Evolutionary conservation across 2,888 invertebrate genomes (phyloP).

Genomic region (Ophion ellenae): DNA sequence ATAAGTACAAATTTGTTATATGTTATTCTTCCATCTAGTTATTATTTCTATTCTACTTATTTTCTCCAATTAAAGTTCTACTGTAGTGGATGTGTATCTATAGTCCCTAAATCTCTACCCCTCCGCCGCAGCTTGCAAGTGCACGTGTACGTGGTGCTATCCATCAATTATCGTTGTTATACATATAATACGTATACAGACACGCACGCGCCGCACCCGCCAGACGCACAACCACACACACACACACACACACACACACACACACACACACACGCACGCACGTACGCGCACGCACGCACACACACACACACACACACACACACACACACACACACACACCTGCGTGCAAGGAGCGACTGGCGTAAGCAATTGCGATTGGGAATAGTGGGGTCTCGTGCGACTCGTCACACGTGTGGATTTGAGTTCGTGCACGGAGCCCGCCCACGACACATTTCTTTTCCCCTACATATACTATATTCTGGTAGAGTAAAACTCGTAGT

Average conservation of each 20-base stretch:
- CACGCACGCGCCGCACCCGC: neutral
- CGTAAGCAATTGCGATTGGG: constrained; percentile 53
- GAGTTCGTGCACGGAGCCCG: constrained; percentile 38
- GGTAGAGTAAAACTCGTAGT: constrained; percentile 55
- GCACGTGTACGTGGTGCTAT: constrained; percentile 29
- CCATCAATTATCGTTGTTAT: neutral
- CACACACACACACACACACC: neutral
- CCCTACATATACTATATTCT: neutral
- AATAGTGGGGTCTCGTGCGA: constrained; percentile 34
- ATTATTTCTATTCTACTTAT: neutral
- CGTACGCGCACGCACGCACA: neutral
- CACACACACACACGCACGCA: neutral
- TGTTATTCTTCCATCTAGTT: neutral
- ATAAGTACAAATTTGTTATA: neutral
- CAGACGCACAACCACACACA: neutral
- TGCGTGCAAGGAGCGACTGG: constrained; percentile 13
- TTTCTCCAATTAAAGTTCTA: neutral
- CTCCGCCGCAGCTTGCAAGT: neutral
- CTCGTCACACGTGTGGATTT: constrained; percentile 47
- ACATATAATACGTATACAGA: neutral
- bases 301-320: neutral
- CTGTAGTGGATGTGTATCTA: neutral
- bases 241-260: neutral
- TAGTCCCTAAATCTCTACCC: neutral
- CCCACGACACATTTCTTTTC: constrained; percentile 11